These are phyloP conservation scores for Alosa alosa DNA, from an alignment of 2,113 vertebrate genomes.

Conservation along the genomic window DNA sequence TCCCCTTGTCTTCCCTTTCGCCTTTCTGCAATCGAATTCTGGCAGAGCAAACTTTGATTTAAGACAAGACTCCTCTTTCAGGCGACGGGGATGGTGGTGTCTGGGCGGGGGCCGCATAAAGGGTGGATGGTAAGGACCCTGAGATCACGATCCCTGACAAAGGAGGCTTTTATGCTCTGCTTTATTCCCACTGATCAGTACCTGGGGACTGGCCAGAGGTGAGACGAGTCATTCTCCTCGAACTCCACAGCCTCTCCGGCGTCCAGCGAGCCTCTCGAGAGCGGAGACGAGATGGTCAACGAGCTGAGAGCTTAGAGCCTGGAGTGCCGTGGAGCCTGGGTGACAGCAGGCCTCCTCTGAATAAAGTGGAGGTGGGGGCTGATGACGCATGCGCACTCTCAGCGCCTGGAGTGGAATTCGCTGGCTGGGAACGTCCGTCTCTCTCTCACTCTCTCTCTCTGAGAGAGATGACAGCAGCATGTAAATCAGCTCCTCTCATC, in stretches of 20 bases:
- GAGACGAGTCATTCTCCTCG: constrained; percentile 4
- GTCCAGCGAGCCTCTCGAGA: background rate
- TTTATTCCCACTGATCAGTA: constrained; percentile 8
- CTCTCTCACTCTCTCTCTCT: background rate
- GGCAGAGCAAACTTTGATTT: constrained; percentile 50
- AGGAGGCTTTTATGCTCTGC: constrained; percentile 53
- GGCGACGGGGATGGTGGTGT: constrained; percentile 16
- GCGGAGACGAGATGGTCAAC: background rate
- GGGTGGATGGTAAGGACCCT: constrained; percentile 42
- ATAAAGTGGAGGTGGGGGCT: background rate
- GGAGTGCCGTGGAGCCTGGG: background rate
- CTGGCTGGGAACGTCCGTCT: background rate
- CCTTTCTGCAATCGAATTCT: constrained; percentile 44
- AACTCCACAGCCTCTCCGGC: background rate
- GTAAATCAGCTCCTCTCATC: constrained; percentile 15
- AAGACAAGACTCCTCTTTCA: constrained; percentile 54
- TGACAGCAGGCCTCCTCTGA: background rate
- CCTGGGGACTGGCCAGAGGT: constrained; percentile 9
- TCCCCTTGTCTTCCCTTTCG: constrained; percentile 38
- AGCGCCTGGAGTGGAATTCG: background rate
- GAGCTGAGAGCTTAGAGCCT: background rate
- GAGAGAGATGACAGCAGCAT: constrained; percentile 2
- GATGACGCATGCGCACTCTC: background rate
- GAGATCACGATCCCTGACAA: constrained; percentile 59
- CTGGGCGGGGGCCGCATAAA: constrained; percentile 26